Conservation (phyloP, 92 coral and sea anemone genomes). For the Palythoa grandiflora region DNA sequence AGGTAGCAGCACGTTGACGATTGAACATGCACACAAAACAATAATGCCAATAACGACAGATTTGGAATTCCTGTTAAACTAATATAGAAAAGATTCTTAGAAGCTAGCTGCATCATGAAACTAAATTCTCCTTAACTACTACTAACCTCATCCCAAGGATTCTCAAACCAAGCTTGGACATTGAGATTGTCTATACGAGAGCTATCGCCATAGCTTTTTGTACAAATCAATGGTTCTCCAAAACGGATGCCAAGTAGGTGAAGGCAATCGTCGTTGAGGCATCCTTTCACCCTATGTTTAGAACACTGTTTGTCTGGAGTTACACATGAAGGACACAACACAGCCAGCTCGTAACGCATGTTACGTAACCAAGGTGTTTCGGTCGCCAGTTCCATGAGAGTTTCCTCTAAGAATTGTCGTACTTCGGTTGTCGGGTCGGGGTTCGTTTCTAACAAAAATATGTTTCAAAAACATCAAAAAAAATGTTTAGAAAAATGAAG, state of each 20-base stretch:
- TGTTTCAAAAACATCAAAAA: too few species aligned
- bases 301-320: slow-evolving; percentile 1
- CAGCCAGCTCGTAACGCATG: slow-evolving; percentile 41
- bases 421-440: slow-evolving; percentile 21
- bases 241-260: slow-evolving; percentile 29
- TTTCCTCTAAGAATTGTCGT: slow-evolving; percentile 31
- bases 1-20: too few species aligned
- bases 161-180: background rate
- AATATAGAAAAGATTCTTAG: too few species aligned
- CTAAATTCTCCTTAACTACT: too few species aligned
- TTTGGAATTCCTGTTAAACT: too few species aligned
- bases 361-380: slow-evolving; percentile 39
- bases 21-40: too few species aligned
- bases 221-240: slow-evolving; percentile 43
- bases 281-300: slow-evolving; percentile 12
- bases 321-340: slow-evolving; percentile 27
- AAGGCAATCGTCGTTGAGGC: slow-evolving; percentile 21
- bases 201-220: slow-evolving; percentile 12
- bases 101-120: too few species aligned
- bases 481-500: too few species aligned
- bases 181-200: slow-evolving; percentile 23
- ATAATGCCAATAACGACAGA: too few species aligned
- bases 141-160: background rate
- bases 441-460: background rate
- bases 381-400: slow-evolving; percentile 24